Evolutionary conservation across 2,113 vertebrate genomes (phyloP).

Genomic region (Ptilonorhynchus violaceus): DNA sequence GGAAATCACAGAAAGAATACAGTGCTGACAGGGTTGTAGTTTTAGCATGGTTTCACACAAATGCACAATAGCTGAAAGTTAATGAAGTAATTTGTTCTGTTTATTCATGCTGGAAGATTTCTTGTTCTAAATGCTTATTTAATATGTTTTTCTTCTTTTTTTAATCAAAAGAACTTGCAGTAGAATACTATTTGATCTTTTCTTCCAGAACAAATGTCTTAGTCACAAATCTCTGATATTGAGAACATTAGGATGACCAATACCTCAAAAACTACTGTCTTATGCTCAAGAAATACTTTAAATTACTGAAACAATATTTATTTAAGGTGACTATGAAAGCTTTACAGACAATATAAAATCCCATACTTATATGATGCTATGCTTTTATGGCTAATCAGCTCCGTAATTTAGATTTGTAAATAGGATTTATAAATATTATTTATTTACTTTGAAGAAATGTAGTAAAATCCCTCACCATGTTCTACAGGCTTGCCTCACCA

Average conservation of each 20-base stretch:
- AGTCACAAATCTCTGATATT: neutral
- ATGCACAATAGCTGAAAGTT: neutral
- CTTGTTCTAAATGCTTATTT: neutral
- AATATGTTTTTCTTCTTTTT: neutral
- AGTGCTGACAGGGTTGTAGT: neutral
- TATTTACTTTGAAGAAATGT: constrained; percentile 7
- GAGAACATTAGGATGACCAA: neutral
- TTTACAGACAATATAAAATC: neutral
- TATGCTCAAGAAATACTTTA: neutral
- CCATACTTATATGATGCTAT: neutral
- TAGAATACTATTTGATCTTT: neutral
- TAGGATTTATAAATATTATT: neutral
- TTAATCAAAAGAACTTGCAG: neutral
- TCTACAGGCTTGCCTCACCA: constrained; percentile 1
- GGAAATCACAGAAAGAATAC: neutral
- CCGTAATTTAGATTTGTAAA: neutral
- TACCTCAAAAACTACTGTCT: neutral
- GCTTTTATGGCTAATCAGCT: neutral
- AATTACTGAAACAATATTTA: neutral
- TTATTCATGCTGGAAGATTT: neutral
- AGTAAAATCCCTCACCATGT: neutral
- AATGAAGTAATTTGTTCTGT: neutral
- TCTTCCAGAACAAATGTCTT: neutral
- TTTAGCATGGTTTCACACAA: neutral
- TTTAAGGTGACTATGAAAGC: neutral